These are phyloP conservation scores for Poecilia latipinna DNA, from an alignment of 2,113 vertebrate genomes.

Conservation along the genomic window DNA sequence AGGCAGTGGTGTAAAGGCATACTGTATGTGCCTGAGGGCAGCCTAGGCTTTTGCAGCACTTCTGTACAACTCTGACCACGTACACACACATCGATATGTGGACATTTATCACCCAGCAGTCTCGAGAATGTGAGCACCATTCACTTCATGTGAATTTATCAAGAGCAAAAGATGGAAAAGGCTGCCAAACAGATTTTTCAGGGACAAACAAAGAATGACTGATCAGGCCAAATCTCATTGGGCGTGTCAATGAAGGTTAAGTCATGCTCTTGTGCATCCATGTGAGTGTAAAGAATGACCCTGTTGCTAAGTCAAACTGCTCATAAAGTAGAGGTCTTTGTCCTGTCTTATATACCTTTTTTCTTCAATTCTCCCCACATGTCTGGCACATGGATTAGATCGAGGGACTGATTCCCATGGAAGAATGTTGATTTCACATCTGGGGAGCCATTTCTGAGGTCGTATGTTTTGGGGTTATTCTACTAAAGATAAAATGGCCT, in stretches of 20 bases:
- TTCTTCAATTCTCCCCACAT: too few relatives aligned
- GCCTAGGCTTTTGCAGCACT: constrained; percentile 4
- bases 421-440: too few relatives aligned
- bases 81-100: constrained; percentile 6
- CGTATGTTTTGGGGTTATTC: too few relatives aligned
- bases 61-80: constrained; percentile 27
- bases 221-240: neutral
- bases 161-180: constrained; percentile 22
- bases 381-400: too few relatives aligned
- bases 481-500: too few relatives aligned
- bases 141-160: constrained; percentile 12
- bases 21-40: constrained; percentile 35
- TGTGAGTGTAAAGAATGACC: too few relatives aligned
- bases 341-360: too few relatives aligned
- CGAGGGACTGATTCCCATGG: too few relatives aligned
- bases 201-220: constrained; percentile 29
- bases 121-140: neutral
- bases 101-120: constrained; percentile 20
- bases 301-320: too few relatives aligned
- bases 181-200: constrained; percentile 29
- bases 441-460: too few relatives aligned
- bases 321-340: too few relatives aligned
- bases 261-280: too few relatives aligned
- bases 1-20: constrained; percentile 51
- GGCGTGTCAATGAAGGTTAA: neutral